phyloP scores from a whole-genome alignment of 1,140 invertebrate species.

The Manduca sexta region DNA sequence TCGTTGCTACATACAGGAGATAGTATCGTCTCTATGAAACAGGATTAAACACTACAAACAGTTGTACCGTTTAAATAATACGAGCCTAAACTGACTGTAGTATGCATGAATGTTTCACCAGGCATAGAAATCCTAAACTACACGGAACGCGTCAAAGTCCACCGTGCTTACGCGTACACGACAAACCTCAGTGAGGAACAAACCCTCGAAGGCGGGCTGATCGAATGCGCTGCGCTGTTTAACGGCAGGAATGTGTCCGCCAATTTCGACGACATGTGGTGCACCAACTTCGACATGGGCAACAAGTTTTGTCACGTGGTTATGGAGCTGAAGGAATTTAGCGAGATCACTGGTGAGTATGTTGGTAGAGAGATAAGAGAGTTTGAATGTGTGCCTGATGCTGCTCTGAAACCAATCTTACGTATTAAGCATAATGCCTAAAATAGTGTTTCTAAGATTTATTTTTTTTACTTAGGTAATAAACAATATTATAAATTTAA shows the following conservation, averaged over 20 bases:
- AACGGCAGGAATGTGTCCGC: constrained; percentile 76
- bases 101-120: constrained; percentile 13
- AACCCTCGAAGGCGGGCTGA: background rate
- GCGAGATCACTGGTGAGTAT: constrained; percentile 69
- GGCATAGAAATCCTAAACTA: constrained; percentile 51
- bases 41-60: too few relatives aligned
- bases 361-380: too few relatives aligned
- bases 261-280: constrained; percentile 78
- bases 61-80: too few relatives aligned
- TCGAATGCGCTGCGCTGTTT: constrained; percentile 68
- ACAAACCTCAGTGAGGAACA: constrained; percentile 15
- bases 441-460: too few relatives aligned
- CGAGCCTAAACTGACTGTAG: too few relatives aligned
- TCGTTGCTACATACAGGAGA: too few relatives aligned
- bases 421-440: too few relatives aligned
- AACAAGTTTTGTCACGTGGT: constrained; percentile 62
- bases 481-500: too few relatives aligned
- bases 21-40: too few relatives aligned
- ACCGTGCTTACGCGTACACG: constrained; percentile 46
- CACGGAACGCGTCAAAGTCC: constrained; percentile 32
- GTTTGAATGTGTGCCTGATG: too few relatives aligned
- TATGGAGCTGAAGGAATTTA: constrained; percentile 69
- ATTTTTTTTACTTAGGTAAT: too few relatives aligned
- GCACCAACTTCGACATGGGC: constrained; percentile 56
- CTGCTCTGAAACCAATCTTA: too few relatives aligned